Percentiles rank a stretch among this genome's conserved stretches.
Evolutionary conservation across 2,888 invertebrate genomes (phyloP).

Genomic region (Ichneumon xanthorius): DNA sequence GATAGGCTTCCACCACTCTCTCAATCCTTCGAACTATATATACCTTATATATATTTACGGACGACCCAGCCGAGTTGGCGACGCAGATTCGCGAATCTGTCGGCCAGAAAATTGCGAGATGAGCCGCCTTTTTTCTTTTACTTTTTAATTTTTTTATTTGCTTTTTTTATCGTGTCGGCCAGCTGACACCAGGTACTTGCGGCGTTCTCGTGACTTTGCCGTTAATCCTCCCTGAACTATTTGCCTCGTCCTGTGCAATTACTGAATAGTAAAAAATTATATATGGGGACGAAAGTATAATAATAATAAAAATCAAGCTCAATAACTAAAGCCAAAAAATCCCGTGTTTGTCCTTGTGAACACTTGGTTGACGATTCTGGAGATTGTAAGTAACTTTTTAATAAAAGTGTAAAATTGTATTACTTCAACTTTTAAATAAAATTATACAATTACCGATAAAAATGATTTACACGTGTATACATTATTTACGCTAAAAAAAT

Average conservation of each 20-base stretch:
- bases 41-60: slow-evolving; percentile 1
- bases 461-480: no score
- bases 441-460: no score
- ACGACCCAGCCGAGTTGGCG: slow-evolving; percentile 70
- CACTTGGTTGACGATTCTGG: no score
- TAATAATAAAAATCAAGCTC: no score
- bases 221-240: slow-evolving; percentile 40
- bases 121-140: slow-evolving; percentile 15
- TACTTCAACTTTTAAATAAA: no score
- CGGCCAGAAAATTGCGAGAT: slow-evolving; percentile 78
- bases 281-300: background rate
- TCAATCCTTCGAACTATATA: slow-evolving; percentile 41
- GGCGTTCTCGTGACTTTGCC: slow-evolving; percentile 28
- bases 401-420: no score
- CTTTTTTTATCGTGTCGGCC: slow-evolving; percentile 43
- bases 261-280: background rate
- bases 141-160: background rate
- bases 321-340: no score
- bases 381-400: no score
- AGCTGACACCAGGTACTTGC: slow-evolving; percentile 51
- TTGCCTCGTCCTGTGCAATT: slow-evolving; percentile 22
- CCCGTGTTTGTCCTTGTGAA: no score
- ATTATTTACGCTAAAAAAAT: no score
- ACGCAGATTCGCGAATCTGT: slow-evolving; percentile 79
- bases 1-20: slow-evolving; percentile 44